Conservation (phyloP, 2,113 vertebrate genomes). For the Hippocampus comes region DNA sequence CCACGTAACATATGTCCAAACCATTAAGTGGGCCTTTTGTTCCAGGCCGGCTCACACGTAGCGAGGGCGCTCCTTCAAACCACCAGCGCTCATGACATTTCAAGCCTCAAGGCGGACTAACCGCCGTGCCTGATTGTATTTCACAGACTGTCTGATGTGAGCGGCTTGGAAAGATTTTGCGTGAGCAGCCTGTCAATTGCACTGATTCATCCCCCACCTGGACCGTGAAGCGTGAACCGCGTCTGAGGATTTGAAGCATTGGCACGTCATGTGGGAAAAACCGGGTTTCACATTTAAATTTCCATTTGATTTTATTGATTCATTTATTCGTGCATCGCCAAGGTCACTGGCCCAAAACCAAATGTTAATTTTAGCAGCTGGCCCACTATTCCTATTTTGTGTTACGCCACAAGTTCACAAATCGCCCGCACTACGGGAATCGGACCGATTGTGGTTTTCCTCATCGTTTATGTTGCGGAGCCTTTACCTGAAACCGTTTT, state of each 20-base stretch:
- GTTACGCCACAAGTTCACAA: too few species aligned
- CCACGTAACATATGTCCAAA: neutral
- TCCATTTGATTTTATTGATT: neutral
- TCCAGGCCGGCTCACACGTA: neutral
- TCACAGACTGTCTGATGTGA: neutral
- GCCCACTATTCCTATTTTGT: too few species aligned
- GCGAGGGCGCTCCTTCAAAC: neutral
- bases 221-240: neutral
- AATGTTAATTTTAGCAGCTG: too few species aligned
- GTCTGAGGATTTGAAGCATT: neutral
- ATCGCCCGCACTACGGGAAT: too few species aligned
- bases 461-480: too few species aligned
- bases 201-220: conserved; percentile 27
- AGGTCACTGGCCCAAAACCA: too few species aligned
- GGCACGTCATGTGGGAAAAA: neutral
- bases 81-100: neutral
- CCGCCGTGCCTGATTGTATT: neutral
- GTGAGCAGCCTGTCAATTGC: neutral
- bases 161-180: neutral
- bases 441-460: too few species aligned
- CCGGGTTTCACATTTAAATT: neutral
- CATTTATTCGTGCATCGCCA: too few species aligned
- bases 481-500: too few species aligned
- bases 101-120: neutral
- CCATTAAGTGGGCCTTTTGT: neutral